Evolutionary conservation across 2,888 invertebrate species (phyloP).

Genomic region (Alcis repandata): DNA sequence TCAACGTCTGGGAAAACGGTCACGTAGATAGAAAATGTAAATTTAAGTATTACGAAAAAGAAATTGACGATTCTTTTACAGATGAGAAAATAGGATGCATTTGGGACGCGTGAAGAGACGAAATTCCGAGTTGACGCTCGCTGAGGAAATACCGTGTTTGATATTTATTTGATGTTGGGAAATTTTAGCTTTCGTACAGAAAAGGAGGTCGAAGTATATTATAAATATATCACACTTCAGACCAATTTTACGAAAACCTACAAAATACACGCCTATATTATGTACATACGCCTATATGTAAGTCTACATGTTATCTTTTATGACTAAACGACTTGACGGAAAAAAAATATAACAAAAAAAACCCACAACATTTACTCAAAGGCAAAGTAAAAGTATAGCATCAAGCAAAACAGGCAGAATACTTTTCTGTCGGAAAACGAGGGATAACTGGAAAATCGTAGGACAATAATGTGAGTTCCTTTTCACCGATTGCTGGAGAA

Average conservation of each 20-base stretch:
- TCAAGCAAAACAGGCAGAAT: no score
- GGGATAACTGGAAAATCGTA: no score
- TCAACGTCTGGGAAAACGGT: constrained; percentile 25
- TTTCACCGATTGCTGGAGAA: no score
- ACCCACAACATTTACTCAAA: no score
- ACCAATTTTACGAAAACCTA: background rate
- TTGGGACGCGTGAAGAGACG: constrained; percentile 51
- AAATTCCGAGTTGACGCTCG: constrained; percentile 52
- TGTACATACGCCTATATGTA: background rate
- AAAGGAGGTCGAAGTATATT: background rate
- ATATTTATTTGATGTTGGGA: constrained; percentile 5
- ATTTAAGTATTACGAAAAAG: constrained; percentile 44
- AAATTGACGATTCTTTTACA: constrained; percentile 52
- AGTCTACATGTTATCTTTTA: no score
- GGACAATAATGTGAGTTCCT: no score
- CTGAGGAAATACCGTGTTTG: constrained; percentile 8
- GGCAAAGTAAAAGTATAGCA: no score
- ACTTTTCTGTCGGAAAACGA: no score
- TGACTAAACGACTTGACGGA: no score
- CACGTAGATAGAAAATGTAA: constrained; percentile 39
- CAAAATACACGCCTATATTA: no score
- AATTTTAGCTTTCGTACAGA: background rate
- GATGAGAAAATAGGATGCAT: constrained; percentile 59
- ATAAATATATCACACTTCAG: background rate
- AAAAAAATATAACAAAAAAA: no score